Percentiles rank a stretch among this genome's conserved stretches.
Conservation (phyloP, 2,113 vertebrate species). For the Mastomys coucha region DNA sequence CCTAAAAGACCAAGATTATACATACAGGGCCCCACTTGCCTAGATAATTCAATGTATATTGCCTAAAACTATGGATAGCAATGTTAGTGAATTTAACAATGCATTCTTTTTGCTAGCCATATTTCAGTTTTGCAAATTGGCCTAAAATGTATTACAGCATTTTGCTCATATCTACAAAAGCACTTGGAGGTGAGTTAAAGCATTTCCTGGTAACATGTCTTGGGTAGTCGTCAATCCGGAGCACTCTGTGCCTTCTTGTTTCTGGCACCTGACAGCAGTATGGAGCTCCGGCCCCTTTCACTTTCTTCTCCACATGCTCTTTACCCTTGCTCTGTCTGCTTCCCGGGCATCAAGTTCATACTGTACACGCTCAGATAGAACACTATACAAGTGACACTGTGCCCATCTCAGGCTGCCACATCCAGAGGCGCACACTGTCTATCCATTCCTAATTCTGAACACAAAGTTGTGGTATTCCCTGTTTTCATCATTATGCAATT, state of each 20-base stretch:
- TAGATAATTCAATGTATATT: background rate
- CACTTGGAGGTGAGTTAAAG: background rate
- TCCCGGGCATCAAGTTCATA: background rate
- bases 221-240: background rate
- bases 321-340: constrained; percentile 32
- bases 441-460: constrained; percentile 43
- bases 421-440: background rate
- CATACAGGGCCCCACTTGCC: background rate
- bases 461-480: background rate
- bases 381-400: background rate
- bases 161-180: background rate
- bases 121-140: constrained; percentile 3
- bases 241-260: background rate
- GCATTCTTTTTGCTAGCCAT: background rate
- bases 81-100: constrained; percentile 19
- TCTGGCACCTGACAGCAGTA: background rate
- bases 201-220: constrained; percentile 5
- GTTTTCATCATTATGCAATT: constrained; percentile 56
- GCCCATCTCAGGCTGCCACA: constrained; percentile 39
- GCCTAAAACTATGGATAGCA: background rate
- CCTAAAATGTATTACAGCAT: background rate
- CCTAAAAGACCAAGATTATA: background rate
- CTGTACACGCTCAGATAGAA: background rate
- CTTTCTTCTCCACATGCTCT: constrained; percentile 23
- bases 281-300: background rate